Base-by-base conservation (phyloP, 1,140 invertebrate genomes). In the Epicauta chinensis region DNA sequence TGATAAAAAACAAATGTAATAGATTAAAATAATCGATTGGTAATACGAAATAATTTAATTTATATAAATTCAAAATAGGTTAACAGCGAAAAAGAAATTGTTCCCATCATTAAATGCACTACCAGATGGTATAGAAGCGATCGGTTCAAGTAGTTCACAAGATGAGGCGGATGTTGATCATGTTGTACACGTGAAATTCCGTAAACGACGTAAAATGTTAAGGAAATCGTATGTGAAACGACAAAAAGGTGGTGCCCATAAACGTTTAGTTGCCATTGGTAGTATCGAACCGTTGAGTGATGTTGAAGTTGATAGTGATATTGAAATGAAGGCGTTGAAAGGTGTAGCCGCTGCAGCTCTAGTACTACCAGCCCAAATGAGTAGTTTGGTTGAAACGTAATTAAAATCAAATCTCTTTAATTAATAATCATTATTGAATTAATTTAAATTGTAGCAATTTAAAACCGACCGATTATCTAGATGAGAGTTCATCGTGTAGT, bases 401-500 rank as follows among this genome's bases (percentile, higher is more conserved):
- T 58, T n/a, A 12, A 32, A 23, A 23, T 23, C 7, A 23, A 23
- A n/a, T 39, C 23, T 36, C 3, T 57, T 41, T 29, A 51, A 17
- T n/a, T 17, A 12, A 43, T 39, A 31, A 34, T 40, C 15, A 10
- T 16, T 16, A 43, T 12, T 49, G 16, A 9, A 36, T 39, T 43
- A 23, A n/a, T 49, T 38, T 35, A 35, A 15, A 50, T 40, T 53
- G 31, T 32, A 56, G 51, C n/a, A 58, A 54, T 41, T 40, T 68
- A 9, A 70, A 69, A 56, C 54, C 60, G 16, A 47, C 64, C 14
- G 57, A 64, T 30, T 71, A 69, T 41, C 31, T 71, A 31, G 69
- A 69, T 45, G 69, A 71, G 52, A 71, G 69, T 56, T 71, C 69
- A 16, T 71, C 69, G 9, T 69, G 66, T 40, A 71, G 69, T 48